These are phyloP conservation scores for Asobara japonica DNA, from an alignment of 1,140 invertebrate genomes.

Conservation along the genomic window DNA sequence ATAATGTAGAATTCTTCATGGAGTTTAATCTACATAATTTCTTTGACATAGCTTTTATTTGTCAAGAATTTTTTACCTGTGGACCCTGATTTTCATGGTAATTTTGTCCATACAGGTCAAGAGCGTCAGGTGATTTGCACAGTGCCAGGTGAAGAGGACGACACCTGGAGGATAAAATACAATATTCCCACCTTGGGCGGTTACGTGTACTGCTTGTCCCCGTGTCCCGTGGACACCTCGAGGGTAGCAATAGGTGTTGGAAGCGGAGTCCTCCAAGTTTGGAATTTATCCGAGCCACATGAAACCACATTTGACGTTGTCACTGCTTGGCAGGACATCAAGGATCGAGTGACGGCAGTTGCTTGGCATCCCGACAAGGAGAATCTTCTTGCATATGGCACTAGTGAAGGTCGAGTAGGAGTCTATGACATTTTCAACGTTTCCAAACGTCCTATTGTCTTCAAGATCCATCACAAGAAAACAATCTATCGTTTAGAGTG, in stretches of 20 bases:
- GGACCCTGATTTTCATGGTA: too few species aligned
- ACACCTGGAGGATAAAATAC: conserved; percentile 56
- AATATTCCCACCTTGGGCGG: conserved; percentile 74
- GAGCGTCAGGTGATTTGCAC: conserved; percentile 73
- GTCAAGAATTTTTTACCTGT: too few species aligned
- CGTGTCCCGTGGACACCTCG: conserved; percentile 76
- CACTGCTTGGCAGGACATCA: conserved; percentile 76
- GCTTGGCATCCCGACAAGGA: conserved; percentile 84
- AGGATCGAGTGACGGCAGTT: conserved; percentile 75
- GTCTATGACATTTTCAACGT: conserved; percentile 62
- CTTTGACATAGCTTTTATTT: too few species aligned
- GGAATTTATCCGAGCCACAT: conserved; percentile 71
- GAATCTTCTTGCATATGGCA: conserved; percentile 78
- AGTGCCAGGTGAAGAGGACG: conserved; percentile 52
- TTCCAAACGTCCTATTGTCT: conserved; percentile 57
- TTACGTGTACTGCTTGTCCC: conserved; percentile 71
- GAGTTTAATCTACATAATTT: too few species aligned
- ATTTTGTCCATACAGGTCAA: too few species aligned
- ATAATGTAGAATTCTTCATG: too few species aligned
- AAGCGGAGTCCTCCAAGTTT: conserved; percentile 77
- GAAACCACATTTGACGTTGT: conserved; percentile 65
- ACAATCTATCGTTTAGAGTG: conserved; percentile 61
- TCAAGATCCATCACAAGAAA: conserved; percentile 57
- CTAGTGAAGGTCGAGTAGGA: conserved; percentile 76
- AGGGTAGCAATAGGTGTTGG: conserved; percentile 77